Conservation (phyloP, 2,797 vertebrate species). For the Hydrocynus forskahlii region DNA sequence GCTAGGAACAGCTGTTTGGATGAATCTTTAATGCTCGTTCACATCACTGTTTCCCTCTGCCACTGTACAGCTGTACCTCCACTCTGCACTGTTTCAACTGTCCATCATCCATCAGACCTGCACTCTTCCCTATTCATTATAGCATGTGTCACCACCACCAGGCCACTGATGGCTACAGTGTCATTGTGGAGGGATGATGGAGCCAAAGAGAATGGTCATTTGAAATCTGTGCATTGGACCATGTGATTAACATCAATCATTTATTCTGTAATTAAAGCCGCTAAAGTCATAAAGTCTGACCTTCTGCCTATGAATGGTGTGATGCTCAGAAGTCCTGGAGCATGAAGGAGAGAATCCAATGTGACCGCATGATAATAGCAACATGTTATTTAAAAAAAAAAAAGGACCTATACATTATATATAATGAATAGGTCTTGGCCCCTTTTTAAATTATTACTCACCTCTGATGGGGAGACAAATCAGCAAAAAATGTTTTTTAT, state of each 20-base stretch:
- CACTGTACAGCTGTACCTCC: slow-evolving; percentile 50
- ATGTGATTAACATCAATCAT: slow-evolving; percentile 27
- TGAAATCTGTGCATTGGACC: slow-evolving; percentile 7
- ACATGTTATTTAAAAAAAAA: too few relatives aligned
- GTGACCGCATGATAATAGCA: too few relatives aligned
- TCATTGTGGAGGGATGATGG: slow-evolving; percentile 11
- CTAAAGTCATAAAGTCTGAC: slow-evolving; percentile 3
- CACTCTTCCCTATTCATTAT: slow-evolving; percentile 31
- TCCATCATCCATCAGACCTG: slow-evolving; percentile 47
- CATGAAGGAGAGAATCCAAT: neutral
- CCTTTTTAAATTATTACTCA: neutral
- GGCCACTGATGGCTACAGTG: slow-evolving; percentile 22
- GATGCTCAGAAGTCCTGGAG: neutral
- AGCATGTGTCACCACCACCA: slow-evolving; percentile 22
- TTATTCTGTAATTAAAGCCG: slow-evolving; percentile 27
- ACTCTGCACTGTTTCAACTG: slow-evolving; percentile 47
- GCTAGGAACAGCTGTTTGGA: slow-evolving; percentile 76
- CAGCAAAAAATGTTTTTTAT: neutral
- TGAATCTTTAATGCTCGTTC: slow-evolving; percentile 77
- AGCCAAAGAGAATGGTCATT: slow-evolving; percentile 19
- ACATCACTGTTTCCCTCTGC: slow-evolving; percentile 55
- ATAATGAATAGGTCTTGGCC: too few relatives aligned
- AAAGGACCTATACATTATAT: too few relatives aligned
- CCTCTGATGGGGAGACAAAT: too few relatives aligned
- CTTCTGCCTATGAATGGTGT: neutral